Conservation (phyloP, 1,140 invertebrate genomes). For the Ostrea denselamellosa region DNA sequence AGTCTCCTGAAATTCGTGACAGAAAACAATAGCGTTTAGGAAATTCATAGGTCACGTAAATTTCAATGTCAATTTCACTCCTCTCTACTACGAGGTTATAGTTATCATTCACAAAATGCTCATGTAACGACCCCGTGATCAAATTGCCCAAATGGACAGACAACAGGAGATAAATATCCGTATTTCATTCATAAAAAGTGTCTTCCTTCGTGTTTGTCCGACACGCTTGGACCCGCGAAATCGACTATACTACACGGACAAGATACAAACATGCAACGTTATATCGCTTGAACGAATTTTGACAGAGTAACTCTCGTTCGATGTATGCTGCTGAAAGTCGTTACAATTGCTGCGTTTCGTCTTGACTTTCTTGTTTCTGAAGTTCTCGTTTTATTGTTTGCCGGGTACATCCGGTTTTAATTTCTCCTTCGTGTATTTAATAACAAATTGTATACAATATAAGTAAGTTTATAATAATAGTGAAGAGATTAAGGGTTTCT, state of each 20-base stretch:
- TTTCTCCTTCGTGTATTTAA: not conserved
- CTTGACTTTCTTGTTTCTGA: not conserved
- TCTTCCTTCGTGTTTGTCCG: conserved; percentile 28
- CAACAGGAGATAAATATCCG: conserved; percentile 32
- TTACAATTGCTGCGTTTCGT: conserved; percentile 5
- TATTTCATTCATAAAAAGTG: conserved; percentile 19
- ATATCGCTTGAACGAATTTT: not conserved
- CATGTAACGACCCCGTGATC: conserved; percentile 27
- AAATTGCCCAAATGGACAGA: conserved; percentile 33
- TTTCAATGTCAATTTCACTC: conserved; percentile 8
- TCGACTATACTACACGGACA: not conserved
- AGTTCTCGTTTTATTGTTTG: conserved; percentile 1
- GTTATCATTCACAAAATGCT: conserved; percentile 34
- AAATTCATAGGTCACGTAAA: not conserved
- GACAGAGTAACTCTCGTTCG: not conserved
- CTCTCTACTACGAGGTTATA: conserved; percentile 4
- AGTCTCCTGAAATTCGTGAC: not conserved
- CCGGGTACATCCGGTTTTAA: conserved; percentile 2
- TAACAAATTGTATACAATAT: not conserved
- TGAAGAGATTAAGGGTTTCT: not conserved
- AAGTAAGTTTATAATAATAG: not conserved
- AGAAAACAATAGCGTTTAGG: conserved; percentile 14
- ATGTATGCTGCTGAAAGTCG: not conserved
- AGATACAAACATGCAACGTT: conserved; percentile 10
- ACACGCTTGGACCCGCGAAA: conserved; percentile 31